These are phyloP conservation scores for Syngnathus acus DNA, from an alignment of 2,797 vertebrate genomes.

Conservation along the genomic window DNA sequence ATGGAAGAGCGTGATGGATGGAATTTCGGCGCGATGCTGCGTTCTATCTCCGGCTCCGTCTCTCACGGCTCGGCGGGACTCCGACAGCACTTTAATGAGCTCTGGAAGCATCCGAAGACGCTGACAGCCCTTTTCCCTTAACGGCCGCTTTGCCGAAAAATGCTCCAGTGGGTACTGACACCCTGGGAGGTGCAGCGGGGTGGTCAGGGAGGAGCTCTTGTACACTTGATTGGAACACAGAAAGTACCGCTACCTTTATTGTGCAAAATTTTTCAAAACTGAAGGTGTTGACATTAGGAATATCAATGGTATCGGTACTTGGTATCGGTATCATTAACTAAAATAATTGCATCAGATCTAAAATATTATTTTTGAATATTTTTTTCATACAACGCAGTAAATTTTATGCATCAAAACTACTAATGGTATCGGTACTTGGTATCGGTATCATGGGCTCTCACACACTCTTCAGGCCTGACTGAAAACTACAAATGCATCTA, in stretches of 20 bases:
- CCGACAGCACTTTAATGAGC: constrained; percentile 67
- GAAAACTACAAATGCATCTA: neutral
- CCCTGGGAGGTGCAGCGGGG: constrained; percentile 13
- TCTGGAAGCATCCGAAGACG: constrained; percentile 59
- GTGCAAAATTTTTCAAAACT: neutral
- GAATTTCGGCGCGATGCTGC: constrained; percentile 64
- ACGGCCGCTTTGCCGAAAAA: constrained; percentile 52
- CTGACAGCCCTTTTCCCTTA: constrained; percentile 54
- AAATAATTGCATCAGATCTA: too few relatives aligned
- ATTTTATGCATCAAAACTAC: too few relatives aligned
- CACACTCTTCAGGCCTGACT: neutral
- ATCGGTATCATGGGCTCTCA: neutral
- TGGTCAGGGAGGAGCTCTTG: constrained; percentile 1
- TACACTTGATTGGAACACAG: neutral
- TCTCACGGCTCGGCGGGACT: constrained; percentile 51
- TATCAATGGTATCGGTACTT: too few relatives aligned
- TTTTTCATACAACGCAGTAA: too few relatives aligned
- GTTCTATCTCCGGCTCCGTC: constrained; percentile 57
- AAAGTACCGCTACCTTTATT: neutral
- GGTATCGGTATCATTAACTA: too few relatives aligned
- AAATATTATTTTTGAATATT: too few relatives aligned
- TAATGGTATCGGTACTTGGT: too few relatives aligned
- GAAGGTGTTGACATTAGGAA: too few relatives aligned
- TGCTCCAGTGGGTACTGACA: constrained; percentile 30
- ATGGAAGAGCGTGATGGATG: constrained; percentile 63